Evolutionary conservation across 2,113 vertebrate genomes (phyloP).

Genomic region (Montifringilla adamsi): DNA sequence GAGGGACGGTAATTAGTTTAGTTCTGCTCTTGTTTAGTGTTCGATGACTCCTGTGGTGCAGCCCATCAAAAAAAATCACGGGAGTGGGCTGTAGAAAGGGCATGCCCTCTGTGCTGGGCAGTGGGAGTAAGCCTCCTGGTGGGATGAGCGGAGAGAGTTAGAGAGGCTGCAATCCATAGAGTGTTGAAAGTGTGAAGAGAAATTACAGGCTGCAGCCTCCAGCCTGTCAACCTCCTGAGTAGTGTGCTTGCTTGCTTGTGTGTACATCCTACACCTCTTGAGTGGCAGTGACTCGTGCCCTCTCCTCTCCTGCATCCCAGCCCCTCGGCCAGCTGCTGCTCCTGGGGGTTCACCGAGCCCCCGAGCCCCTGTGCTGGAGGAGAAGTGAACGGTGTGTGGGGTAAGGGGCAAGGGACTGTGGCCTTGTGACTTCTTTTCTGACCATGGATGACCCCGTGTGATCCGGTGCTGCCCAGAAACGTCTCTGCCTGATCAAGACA

Average conservation of each 20-base stretch:
- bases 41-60: not conserved
- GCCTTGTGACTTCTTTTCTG: not conserved
- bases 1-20: not conserved
- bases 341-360: accelerated
- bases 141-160: not conserved
- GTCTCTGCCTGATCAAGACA: accelerated
- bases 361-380: not conserved
- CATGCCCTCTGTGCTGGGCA: accelerated
- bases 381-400: accelerated
- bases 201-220: not conserved
- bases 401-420: not conserved
- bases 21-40: not conserved
- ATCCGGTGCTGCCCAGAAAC: accelerated
- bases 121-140: not conserved
- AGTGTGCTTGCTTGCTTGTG: accelerated
- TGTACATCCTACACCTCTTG: not conserved
- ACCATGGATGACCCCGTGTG: not conserved
- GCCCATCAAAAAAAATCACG: not conserved
- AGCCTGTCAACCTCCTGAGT: not conserved
- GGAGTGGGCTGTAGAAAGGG: not conserved
- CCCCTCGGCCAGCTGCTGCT: not conserved
- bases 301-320: not conserved
- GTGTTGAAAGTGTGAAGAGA: accelerated
- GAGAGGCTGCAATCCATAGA: not conserved
- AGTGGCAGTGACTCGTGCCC: accelerated